Evolutionary conservation across 2,888 invertebrate species (phyloP).

Genomic region (Disparrhopalites patrizii): DNA sequence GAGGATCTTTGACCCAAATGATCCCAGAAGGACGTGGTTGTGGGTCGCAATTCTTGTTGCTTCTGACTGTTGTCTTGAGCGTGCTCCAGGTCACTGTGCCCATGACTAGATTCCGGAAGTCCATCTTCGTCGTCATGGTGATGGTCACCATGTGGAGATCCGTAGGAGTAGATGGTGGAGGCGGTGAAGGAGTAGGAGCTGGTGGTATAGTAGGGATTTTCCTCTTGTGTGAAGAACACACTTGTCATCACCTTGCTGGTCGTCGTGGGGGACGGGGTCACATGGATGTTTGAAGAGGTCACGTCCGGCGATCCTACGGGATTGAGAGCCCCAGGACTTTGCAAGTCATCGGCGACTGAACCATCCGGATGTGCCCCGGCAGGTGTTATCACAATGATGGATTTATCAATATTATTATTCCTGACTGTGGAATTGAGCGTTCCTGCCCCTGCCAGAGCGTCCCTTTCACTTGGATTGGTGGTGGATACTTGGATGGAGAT

Average conservation of each 20-base stretch:
- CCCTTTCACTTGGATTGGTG: neutral
- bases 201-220: constrained; percentile 40
- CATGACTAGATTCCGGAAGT: constrained; percentile 3
- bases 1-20: constrained; percentile 26
- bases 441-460: neutral
- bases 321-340: neutral
- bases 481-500: neutral
- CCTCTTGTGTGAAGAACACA: constrained; percentile 39
- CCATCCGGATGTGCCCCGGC: neutral
- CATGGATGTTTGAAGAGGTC: neutral
- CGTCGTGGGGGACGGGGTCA: constrained; percentile 5
- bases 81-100: constrained; percentile 7
- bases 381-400: constrained; percentile 4
- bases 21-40: constrained; percentile 37
- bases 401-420: too few relatives aligned
- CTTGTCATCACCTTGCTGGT: constrained; percentile 35
- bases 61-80: constrained; percentile 28
- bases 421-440: too few relatives aligned
- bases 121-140: neutral
- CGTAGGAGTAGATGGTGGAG: constrained; percentile 39
- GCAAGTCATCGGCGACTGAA: neutral
- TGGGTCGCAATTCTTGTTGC: constrained; percentile 30
- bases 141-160: constrained; percentile 8
- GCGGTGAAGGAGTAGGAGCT: constrained; percentile 42
- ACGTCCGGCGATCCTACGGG: neutral